phyloP scores from a whole-genome alignment of 92 coral and sea anemone genomes.

The Epizoanthus fatuus region DNA sequence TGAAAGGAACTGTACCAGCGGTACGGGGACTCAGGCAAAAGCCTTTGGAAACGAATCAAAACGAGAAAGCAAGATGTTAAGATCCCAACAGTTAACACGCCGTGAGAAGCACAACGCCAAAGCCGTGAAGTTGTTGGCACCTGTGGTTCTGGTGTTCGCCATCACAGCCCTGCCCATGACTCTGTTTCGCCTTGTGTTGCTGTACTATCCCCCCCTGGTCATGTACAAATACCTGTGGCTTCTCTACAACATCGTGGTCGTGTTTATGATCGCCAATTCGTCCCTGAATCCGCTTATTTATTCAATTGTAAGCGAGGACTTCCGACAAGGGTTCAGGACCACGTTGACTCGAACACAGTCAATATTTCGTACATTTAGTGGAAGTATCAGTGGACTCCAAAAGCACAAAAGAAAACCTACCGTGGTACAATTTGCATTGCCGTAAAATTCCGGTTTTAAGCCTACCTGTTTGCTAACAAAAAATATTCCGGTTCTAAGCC shows the following conservation, averaged over 20 bases:
- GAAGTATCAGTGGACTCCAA: constrained; percentile 12
- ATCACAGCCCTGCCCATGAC: constrained; percentile 62
- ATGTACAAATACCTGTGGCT: constrained; percentile 56
- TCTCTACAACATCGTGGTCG: constrained; percentile 58
- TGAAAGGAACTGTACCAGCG: constrained; percentile 3
- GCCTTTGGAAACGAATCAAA: not conserved
- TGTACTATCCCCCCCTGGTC: constrained; percentile 50
- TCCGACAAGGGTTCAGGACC: constrained; percentile 67
- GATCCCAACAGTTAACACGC: not conserved
- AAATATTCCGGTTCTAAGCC: too few relatives aligned
- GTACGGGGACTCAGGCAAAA: not conserved
- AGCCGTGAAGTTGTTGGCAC: constrained; percentile 70
- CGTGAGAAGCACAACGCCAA: constrained; percentile 68
- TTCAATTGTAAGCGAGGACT: constrained; percentile 75
- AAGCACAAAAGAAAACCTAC: constrained; percentile 22
- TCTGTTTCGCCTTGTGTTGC: constrained; percentile 47
- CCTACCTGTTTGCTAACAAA: too few relatives aligned
- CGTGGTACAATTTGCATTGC: not conserved
- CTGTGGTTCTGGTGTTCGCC: constrained; percentile 78
- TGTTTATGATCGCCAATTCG: constrained; percentile 65
- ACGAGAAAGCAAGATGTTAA: not conserved
- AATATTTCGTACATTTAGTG: constrained; percentile 28
- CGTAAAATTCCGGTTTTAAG: too few relatives aligned
- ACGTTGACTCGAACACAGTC: constrained; percentile 11
- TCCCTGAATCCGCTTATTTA: constrained; percentile 77